Conservation (phyloP, 2,113 vertebrate species). For the Tupaia chinensis region DNA sequence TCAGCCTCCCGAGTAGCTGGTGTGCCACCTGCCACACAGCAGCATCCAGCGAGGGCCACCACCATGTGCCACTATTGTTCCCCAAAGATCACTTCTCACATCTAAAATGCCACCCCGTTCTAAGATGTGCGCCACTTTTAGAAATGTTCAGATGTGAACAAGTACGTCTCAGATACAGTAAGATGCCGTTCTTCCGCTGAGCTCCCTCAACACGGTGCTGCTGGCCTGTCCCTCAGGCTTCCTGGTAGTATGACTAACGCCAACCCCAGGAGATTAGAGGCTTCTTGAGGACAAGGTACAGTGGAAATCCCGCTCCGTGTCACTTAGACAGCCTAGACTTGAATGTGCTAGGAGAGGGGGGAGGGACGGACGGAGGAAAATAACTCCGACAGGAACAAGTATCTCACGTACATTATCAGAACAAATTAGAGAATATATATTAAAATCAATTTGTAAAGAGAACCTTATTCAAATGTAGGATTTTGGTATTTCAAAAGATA, state of each 20-base stretch:
- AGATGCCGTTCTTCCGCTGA: not conserved
- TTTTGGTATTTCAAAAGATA: constrained; percentile 78
- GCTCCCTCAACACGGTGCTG: constrained; percentile 11
- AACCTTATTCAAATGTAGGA: constrained; percentile 74
- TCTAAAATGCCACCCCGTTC: not conserved
- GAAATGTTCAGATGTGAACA: constrained; percentile 14
- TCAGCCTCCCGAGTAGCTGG: too few species aligned
- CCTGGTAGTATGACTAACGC: not conserved
- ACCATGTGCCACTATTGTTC: not conserved
- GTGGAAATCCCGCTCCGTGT: constrained; percentile 19
- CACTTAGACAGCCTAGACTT: constrained; percentile 31
- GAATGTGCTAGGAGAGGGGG: not conserved
- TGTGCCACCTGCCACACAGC: too few species aligned
- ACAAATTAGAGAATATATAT: constrained; percentile 74
- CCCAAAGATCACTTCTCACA: constrained; percentile 35
- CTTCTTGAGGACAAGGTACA: not conserved
- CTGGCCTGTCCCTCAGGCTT: constrained; percentile 28
- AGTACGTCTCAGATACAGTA: not conserved
- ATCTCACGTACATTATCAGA: constrained; percentile 60
- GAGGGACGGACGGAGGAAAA: not conserved
- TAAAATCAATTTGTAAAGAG: constrained; percentile 69
- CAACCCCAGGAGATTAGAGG: not conserved
- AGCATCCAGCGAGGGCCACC: too few species aligned
- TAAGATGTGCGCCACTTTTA: constrained; percentile 41
- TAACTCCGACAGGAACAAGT: constrained; percentile 57